These are phyloP conservation scores for Plagodis pulveraria DNA, from an alignment of 2,888 invertebrate genomes.

Conservation along the genomic window DNA sequence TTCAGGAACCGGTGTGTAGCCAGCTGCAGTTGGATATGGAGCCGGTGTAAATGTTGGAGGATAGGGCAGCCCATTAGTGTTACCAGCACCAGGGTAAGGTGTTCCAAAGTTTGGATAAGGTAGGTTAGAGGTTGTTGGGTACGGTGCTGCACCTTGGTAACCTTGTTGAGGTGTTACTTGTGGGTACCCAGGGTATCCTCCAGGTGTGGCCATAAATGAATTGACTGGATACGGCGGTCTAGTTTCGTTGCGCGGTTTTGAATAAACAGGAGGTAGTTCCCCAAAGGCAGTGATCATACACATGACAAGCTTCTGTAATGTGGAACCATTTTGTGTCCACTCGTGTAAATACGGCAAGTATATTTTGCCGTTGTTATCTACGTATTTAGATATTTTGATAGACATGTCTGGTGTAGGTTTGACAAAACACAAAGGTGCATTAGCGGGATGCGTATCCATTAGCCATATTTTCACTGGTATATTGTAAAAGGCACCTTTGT, in stretches of 20 bases:
- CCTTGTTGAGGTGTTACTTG: slow-evolving; percentile 58
- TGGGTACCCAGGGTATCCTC: slow-evolving; percentile 71
- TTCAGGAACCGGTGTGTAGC: slow-evolving; percentile 63
- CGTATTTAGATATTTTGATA: slow-evolving; percentile 96
- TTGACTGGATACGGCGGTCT: slow-evolving; percentile 86
- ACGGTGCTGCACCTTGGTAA: slow-evolving; percentile 71
- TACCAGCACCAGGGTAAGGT: slow-evolving; percentile 64
- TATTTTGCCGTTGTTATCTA: slow-evolving; percentile 97
- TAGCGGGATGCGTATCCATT: slow-evolving; percentile 98
- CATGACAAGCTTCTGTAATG: slow-evolving; percentile 94
- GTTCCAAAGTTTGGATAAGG: slow-evolving; percentile 83
- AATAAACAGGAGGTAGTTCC: slow-evolving; percentile 97
- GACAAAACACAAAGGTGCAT: slow-evolving; percentile 97
- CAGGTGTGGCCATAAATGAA: slow-evolving; percentile 74
- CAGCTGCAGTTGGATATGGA: slow-evolving; percentile 62
- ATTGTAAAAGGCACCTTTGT: slow-evolving; percentile 95
- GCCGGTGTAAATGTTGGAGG: slow-evolving; percentile 55
- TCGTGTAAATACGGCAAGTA: slow-evolving; percentile 98
- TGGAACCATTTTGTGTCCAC: slow-evolving; percentile 94
- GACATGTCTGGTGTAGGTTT: slow-evolving; percentile 98
- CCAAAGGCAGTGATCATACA: slow-evolving; percentile 97
- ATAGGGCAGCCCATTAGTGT: slow-evolving; percentile 59
- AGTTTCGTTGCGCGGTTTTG: slow-evolving; percentile 86
- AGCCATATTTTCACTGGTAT: slow-evolving; percentile 98
- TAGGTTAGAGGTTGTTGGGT: slow-evolving; percentile 69